Evolutionary conservation across 2,888 invertebrate genomes (phyloP).

Genomic region (Callyntrura guangdongensis): DNA sequence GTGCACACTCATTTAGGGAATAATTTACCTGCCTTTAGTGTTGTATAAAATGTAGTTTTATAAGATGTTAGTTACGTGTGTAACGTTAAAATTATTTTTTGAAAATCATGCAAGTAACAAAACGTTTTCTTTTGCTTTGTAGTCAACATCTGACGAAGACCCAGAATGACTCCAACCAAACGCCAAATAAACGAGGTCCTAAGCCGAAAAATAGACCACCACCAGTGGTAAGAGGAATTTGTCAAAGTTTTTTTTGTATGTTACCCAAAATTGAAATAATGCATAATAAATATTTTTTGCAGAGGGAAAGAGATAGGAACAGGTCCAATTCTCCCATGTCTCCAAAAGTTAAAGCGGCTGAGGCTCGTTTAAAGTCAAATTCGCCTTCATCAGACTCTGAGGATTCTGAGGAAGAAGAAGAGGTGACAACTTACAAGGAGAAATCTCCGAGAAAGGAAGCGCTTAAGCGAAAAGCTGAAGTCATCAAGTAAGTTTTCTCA

Average conservation of each 20-base stretch:
- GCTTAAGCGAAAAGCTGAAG: slow-evolving; percentile 95
- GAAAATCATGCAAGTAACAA: too few species aligned
- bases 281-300: slow-evolving; percentile 22
- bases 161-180: slow-evolving; percentile 88
- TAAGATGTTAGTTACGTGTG: too few species aligned
- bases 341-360: slow-evolving; percentile 79
- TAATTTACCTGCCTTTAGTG: too few species aligned
- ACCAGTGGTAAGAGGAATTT: slow-evolving; percentile 61
- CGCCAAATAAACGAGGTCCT: slow-evolving; percentile 88
- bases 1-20: too few species aligned
- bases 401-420: slow-evolving; percentile 78
- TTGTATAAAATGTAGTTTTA: too few species aligned
- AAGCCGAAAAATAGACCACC: slow-evolving; percentile 88
- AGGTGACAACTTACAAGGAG: slow-evolving; percentile 70
- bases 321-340: slow-evolving; percentile 81
- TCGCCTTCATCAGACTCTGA: slow-evolving; percentile 81
- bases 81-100: too few species aligned
- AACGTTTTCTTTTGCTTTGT: slow-evolving; percentile 29
- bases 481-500: slow-evolving; percentile 85
- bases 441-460: slow-evolving; percentile 83
- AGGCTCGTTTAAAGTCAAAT: slow-evolving; percentile 81
- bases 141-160: slow-evolving; percentile 83
- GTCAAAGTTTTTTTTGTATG: not conserved
- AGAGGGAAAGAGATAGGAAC: slow-evolving; percentile 77
- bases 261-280: not conserved